These are phyloP conservation scores for Gobio occitaniae DNA, from an alignment of 2,797 vertebrate species.

Conservation along the genomic window DNA sequence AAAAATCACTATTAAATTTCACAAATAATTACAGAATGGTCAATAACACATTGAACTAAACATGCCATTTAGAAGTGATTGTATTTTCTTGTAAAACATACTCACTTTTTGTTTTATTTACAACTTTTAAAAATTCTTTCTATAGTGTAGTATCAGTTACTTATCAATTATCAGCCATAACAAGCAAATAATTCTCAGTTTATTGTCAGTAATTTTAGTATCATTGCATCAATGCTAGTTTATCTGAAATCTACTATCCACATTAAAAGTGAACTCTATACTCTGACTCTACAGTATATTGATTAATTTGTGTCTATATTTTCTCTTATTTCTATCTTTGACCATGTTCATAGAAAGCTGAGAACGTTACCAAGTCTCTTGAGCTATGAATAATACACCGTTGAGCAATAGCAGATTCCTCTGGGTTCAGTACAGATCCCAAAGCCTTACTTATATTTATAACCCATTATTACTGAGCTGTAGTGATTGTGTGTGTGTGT, in stretches of 20 bases:
- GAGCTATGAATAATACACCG: not conserved
- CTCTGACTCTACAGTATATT: not conserved
- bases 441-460: not conserved
- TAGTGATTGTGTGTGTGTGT: not conserved
- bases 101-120: no score
- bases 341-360: not conserved
- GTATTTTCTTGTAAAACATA: no score
- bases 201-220: not conserved
- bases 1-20: no score
- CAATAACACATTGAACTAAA: no score
- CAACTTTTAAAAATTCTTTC: no score
- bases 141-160: not conserved
- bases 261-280: not conserved
- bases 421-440: not conserved
- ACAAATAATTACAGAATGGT: no score
- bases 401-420: slow-evolving; percentile 1
- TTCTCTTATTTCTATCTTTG: not conserved
- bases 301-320: not conserved
- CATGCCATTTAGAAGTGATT: no score
- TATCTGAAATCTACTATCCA: not conserved
- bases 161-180: not conserved
- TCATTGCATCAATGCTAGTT: not conserved
- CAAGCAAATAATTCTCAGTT: not conserved
- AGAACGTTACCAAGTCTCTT: not conserved
- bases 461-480: slow-evolving; percentile 12